Evolutionary conservation across 1,140 invertebrate species (phyloP).

Genomic region (Meloidogyne floridensis): DNA sequence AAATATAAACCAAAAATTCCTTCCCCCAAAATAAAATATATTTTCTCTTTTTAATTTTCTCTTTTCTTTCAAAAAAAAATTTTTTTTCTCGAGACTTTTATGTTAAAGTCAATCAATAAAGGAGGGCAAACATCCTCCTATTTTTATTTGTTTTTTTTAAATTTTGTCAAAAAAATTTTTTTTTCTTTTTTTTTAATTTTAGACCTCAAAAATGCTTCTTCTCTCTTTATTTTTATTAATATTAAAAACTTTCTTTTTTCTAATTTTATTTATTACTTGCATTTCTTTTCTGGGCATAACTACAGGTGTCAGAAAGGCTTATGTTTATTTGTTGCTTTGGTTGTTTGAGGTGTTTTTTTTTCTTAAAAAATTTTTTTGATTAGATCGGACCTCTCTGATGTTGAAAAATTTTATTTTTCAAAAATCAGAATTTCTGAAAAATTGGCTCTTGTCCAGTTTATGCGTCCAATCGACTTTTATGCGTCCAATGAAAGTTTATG

Average conservation of each 20-base stretch:
- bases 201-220: not conserved
- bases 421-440: too few species aligned
- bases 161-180: not conserved
- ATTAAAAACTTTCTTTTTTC: not conserved
- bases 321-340: constrained; percentile 25
- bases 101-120: not conserved
- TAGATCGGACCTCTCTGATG: not conserved
- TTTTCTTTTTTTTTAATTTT: not conserved
- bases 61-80: not conserved
- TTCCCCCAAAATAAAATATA: not conserved
- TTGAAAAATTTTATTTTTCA: not conserved
- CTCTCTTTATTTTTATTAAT: constrained; percentile 4
- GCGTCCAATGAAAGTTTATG: too few species aligned
- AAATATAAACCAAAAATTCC: too few species aligned
- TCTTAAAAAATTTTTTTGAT: constrained; percentile 5
- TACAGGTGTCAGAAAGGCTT: constrained; percentile 29
- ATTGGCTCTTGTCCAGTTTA: too few species aligned
- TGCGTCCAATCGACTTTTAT: too few species aligned
- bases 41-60: not conserved
- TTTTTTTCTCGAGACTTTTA: not conserved
- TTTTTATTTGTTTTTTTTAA: not conserved
- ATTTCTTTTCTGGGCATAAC: constrained; percentile 32
- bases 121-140: not conserved
- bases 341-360: constrained; percentile 32
- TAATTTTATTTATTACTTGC: constrained; percentile 21